phyloP scores from a whole-genome alignment of 2,113 vertebrate genomes.

The Barnardius zonarius region DNA sequence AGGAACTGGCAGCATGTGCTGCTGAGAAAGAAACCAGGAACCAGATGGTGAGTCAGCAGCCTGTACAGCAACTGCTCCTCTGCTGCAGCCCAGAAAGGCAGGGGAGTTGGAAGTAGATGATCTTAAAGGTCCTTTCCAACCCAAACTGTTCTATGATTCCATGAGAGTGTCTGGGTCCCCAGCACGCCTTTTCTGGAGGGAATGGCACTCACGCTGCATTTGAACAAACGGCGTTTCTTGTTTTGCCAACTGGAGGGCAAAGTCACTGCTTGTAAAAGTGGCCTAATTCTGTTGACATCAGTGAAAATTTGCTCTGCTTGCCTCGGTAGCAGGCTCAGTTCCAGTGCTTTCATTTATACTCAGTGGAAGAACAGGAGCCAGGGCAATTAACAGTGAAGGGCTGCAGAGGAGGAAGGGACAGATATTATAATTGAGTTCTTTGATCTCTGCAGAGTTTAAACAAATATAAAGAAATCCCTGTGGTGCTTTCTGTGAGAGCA shows the following conservation, averaged over 20 bases:
- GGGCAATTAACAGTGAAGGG: constrained; percentile 34
- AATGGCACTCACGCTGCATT: not conserved
- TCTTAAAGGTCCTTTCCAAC: not conserved
- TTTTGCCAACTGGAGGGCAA: constrained; percentile 33
- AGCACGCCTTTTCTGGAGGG: not conserved
- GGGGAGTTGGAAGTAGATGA: not conserved
- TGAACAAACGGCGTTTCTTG: not conserved
- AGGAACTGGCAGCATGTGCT: not conserved
- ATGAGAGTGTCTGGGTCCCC: not conserved
- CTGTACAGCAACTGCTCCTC: not conserved
- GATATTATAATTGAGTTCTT: constrained; percentile 40
- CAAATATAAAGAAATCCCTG: constrained; percentile 38
- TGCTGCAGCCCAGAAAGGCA: not conserved
- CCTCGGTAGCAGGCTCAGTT: constrained; percentile 13
- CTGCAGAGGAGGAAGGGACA: constrained; percentile 6
- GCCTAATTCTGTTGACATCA: constrained; percentile 36
- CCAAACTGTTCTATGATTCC: not conserved
- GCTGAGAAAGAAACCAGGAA: constrained; percentile 1
- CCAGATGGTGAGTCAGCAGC: constrained; percentile 14
- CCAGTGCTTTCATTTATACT: constrained; percentile 33
- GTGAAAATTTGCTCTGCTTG: constrained; percentile 6
- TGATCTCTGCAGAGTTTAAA: constrained; percentile 14
- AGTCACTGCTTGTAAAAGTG: constrained; percentile 21
- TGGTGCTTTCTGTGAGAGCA: not conserved
- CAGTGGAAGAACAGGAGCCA: constrained; percentile 13